phyloP scores from a whole-genome alignment of 2,888 invertebrate genomes.

The Platycheirus albimanus region DNA sequence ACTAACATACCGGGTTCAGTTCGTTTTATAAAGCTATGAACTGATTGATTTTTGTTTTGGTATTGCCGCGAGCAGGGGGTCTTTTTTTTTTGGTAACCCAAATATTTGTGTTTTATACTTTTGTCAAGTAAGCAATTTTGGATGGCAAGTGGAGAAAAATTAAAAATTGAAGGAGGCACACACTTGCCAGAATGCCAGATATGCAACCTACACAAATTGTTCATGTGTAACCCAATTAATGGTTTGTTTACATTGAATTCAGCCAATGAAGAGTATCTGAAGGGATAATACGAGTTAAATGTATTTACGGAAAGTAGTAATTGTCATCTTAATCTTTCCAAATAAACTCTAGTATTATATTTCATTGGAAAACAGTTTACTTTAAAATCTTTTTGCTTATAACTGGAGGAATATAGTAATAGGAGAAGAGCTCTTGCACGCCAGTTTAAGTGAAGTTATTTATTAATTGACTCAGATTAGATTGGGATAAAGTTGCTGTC shows the following conservation, averaged over 20 bases:
- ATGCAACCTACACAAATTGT: background rate
- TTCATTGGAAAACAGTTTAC: too few relatives aligned
- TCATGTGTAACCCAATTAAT: conserved; percentile 22
- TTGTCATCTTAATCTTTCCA: too few relatives aligned
- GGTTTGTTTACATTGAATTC: conserved; percentile 17
- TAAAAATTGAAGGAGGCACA: conserved; percentile 12
- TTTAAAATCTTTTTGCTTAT: too few relatives aligned
- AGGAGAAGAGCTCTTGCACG: too few relatives aligned
- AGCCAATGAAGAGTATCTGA: background rate
- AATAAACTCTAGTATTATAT: too few relatives aligned
- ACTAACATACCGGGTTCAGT: conserved; percentile 11
- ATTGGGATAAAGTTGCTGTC: too few relatives aligned
- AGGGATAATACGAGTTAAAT: too few relatives aligned
- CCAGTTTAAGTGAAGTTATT: too few relatives aligned
- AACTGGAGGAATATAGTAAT: too few relatives aligned
- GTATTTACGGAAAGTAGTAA: too few relatives aligned
- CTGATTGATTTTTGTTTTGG: conserved; percentile 41
- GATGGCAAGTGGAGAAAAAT: background rate
- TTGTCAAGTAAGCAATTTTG: conserved; percentile 28
- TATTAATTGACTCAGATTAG: too few relatives aligned
- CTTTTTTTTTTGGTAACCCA: conserved; percentile 60
- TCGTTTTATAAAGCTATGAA: conserved; percentile 58
- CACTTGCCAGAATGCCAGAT: conserved; percentile 25
- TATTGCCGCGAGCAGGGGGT: conserved; percentile 6
- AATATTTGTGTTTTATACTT: conserved; percentile 44